These are phyloP conservation scores for Scaeva pyrastri DNA, from an alignment of 2,888 invertebrate genomes.

Conservation along the genomic window DNA sequence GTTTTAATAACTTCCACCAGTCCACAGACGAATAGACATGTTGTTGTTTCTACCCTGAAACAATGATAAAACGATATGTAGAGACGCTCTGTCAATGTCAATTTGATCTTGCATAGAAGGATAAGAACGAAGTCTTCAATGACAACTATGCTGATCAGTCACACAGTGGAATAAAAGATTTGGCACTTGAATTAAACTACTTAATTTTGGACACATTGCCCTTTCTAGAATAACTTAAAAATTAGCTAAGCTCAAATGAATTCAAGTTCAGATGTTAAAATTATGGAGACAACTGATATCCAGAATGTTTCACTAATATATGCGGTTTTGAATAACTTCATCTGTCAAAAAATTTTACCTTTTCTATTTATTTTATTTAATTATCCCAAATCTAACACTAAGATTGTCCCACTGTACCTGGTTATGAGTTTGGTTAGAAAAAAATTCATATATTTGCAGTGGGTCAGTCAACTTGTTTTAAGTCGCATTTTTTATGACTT, in stretches of 20 bases:
- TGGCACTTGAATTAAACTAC: too few relatives aligned
- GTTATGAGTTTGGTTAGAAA: slow-evolving; percentile 24
- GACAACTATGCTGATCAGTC: not conserved
- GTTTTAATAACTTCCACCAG: slow-evolving; percentile 54
- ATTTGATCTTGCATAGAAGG: slow-evolving; percentile 8
- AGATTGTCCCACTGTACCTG: not conserved
- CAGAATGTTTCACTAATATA: too few relatives aligned
- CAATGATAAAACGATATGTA: slow-evolving; percentile 37
- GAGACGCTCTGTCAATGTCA: slow-evolving; percentile 1
- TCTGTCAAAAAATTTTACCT: not conserved
- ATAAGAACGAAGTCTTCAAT: slow-evolving; percentile 8
- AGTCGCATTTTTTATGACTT: slow-evolving; percentile 15
- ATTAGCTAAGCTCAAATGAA: too few relatives aligned
- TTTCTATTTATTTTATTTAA: not conserved
- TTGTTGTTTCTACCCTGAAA: slow-evolving; percentile 41
- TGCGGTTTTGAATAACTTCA: too few relatives aligned
- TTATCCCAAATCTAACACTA: not conserved
- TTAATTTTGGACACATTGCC: too few relatives aligned
- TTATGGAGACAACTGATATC: too few relatives aligned
- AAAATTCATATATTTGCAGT: slow-evolving; percentile 41
- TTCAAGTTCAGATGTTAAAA: too few relatives aligned
- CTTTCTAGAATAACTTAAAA: too few relatives aligned
- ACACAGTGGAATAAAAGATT: not conserved
- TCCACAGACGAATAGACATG: slow-evolving; percentile 33
- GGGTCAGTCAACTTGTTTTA: slow-evolving; percentile 71